Base-by-base conservation (phyloP, 1,140 invertebrate species). In the Vanessa tameamea region DNA sequence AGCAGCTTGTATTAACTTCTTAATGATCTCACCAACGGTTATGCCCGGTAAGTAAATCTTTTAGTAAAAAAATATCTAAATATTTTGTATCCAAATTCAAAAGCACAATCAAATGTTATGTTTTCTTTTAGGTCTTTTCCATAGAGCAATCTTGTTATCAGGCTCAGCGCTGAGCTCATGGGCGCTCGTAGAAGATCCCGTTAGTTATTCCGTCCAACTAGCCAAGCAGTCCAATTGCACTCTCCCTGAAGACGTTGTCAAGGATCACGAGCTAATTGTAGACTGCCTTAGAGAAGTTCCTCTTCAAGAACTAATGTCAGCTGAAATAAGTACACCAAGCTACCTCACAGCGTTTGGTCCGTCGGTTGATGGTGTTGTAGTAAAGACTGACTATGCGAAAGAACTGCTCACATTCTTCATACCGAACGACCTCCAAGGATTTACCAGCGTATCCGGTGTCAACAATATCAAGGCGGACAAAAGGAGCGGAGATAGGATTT, bases 161-260 rank as follows among this genome's bases (percentile, higher is more conserved):
- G 98, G 98, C 11, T 99, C 98, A 16, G 98, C 98, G 0, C 92
- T 99, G 13, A 97, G 97, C 59, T 97, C 97, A 0, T 99, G 97
- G 98, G 98, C 98, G 0, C 93, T 98, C 53, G 97, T 98, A 2
- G 96, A 97, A 81, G 97, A 99, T 90, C 97, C 98, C 0, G 95
- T 97, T 0, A 95, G 95, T 69, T 98, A 97, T 86, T 97, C 98
- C 8, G 91, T 97, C 20, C 96, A 97, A 87, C 91, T 99, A 61
- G 97, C 97, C 1, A 95, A 95, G 73, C 95, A 96, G 61, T 95
- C 98, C 11, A 98, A 99, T 88, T 99, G 98, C 85, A 95, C 96
- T 1, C 94, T 97, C 67, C 96, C 96, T 0, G 95, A 96, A 57
- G 96, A 97, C 80, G 91, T 97, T 11, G 94, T 95, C 11, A 95